Conservation (phyloP, 2,797 vertebrate genomes). For the Tympanoctomys barrerae region DNA sequence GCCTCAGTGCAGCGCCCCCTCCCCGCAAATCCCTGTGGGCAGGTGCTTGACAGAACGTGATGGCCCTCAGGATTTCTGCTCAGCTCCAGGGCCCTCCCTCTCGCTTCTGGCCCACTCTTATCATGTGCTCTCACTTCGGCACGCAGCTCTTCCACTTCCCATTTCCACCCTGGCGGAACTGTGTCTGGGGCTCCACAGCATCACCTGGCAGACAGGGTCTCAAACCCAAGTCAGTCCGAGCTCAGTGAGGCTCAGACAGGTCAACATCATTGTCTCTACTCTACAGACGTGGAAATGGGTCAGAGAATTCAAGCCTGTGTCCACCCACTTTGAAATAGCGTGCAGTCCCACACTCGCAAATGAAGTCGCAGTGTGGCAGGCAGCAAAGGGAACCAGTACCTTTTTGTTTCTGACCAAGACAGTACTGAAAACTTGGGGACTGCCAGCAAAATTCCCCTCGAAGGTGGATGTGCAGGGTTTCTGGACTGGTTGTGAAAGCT, state of each 20-base stretch:
- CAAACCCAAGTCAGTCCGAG: not conserved
- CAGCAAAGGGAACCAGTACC: not conserved
- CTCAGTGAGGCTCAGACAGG: not conserved
- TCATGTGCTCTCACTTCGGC: not conserved
- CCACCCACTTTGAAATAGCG: not conserved
- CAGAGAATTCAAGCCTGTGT: not conserved
- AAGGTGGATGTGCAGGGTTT: not conserved
- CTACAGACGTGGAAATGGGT: not conserved
- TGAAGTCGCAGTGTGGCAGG: not conserved
- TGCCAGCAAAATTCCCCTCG: constrained; percentile 59
- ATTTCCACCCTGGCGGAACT: not conserved
- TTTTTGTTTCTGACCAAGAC: constrained; percentile 3
- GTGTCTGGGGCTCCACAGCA: not conserved
- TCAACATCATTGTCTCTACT: not conserved
- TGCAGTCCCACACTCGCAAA: not conserved
- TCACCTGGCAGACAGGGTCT: not conserved
- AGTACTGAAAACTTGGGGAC: constrained; percentile 56
- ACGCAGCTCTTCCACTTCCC: not conserved
- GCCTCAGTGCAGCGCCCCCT: no score
- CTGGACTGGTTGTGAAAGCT: not conserved
- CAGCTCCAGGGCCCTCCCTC: not conserved
- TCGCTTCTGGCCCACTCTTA: not conserved
- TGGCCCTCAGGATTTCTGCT: not conserved
- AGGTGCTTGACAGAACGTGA: not conserved
- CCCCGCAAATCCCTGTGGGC: not conserved